Conservation (phyloP, 2,888 invertebrate species). For the Drosophila colorata region DNA sequence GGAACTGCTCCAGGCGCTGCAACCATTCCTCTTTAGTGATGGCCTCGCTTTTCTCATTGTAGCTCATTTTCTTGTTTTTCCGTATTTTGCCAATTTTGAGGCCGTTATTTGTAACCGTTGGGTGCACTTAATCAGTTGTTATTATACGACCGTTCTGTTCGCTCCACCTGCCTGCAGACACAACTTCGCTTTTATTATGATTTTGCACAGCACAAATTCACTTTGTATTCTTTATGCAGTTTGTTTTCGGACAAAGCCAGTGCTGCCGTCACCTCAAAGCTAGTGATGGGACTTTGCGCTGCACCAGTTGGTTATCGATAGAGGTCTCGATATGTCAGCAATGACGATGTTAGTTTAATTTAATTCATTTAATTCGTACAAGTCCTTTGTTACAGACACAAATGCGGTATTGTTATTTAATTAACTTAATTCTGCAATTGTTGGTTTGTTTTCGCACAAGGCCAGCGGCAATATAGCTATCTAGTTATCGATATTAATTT, state of each 20-base stretch:
- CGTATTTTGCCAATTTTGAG: conserved; percentile 84
- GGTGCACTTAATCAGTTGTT: conserved; percentile 24
- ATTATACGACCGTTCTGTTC: neutral
- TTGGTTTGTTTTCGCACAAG: no score
- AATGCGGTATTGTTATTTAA: no score
- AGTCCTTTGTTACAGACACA: no score
- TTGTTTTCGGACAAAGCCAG: conserved; percentile 48
- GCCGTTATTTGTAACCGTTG: conserved; percentile 69
- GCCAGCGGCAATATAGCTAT: no score
- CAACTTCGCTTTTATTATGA: conserved; percentile 9
- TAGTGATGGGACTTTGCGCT: conserved; percentile 12
- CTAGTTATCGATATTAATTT: no score
- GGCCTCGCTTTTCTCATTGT: conserved; percentile 83
- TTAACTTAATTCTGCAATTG: no score
- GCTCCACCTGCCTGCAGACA: conserved; percentile 2
- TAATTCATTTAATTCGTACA: no score
- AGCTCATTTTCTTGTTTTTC: conserved; percentile 84
- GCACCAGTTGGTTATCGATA: neutral
- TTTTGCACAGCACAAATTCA: conserved; percentile 9
- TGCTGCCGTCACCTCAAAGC: conserved; percentile 25
- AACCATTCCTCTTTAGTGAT: conserved; percentile 85
- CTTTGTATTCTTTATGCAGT: conserved; percentile 8
- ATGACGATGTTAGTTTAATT: no score
- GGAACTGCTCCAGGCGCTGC: conserved; percentile 86
- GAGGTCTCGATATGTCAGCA: no score